Percentiles rank a stretch among this genome's conserved stretches.
These are phyloP conservation scores for Catocala fraxini DNA, from an alignment of 2,888 invertebrate genomes.

Conservation along the genomic window DNA sequence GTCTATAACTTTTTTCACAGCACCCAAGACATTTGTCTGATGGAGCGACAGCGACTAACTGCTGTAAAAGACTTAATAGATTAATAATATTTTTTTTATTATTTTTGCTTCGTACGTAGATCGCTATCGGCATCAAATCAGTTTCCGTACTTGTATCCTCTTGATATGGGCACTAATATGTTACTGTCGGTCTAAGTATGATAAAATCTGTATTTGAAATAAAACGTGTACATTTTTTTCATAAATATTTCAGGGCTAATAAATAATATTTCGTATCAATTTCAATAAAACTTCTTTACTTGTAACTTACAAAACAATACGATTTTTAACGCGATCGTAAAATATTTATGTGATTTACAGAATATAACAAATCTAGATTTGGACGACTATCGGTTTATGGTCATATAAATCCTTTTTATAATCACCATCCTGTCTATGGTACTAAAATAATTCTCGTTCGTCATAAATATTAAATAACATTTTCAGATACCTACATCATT, in stretches of 20 bases:
- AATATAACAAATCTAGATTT: no score
- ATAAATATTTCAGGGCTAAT: no score
- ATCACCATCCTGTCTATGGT: no score
- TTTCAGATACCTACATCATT: no score
- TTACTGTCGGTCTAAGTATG: background rate
- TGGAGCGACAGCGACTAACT: slow-evolving; percentile 29
- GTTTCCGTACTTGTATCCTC: slow-evolving; percentile 4
- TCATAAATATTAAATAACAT: no score
- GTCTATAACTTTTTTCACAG: slow-evolving; percentile 31
- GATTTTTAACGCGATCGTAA: no score
- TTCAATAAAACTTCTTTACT: background rate
- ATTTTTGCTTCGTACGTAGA: slow-evolving; percentile 2
- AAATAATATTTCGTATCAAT: no score
- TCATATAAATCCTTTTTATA: no score
- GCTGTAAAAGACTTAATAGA: slow-evolving; percentile 19
- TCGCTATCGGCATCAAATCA: slow-evolving; percentile 21
- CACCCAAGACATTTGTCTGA: slow-evolving; percentile 32
- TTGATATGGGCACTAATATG: slow-evolving; percentile 6
- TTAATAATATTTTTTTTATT: slow-evolving; percentile 24
- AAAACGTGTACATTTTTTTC: background rate
- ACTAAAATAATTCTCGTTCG: no score
- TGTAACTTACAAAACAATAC: no score
- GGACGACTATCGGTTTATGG: no score
- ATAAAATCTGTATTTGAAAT: background rate
- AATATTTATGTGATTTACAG: no score